Conservation (phyloP, 2,888 invertebrate genomes). For the Hedychridium roseum region DNA sequence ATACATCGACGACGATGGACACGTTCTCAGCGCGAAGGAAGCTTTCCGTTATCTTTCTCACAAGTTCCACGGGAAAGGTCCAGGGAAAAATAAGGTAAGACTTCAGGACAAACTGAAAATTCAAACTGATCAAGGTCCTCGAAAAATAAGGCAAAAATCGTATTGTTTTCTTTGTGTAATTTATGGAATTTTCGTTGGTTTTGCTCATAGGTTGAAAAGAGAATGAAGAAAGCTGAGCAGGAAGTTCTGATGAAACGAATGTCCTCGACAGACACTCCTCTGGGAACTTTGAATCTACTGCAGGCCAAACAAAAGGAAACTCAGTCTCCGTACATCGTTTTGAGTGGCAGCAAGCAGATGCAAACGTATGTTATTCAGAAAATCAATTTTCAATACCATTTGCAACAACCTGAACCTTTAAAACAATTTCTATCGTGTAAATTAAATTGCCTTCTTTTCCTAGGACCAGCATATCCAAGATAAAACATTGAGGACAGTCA, state of each 20-base stretch:
- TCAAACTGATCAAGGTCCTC: no score
- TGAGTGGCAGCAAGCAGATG: slow-evolving; percentile 86
- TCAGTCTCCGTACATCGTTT: slow-evolving; percentile 89
- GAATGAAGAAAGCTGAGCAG: slow-evolving; percentile 92
- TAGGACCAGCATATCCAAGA: slow-evolving; percentile 64
- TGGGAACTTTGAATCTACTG: slow-evolving; percentile 92
- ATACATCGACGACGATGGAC: slow-evolving; percentile 97
- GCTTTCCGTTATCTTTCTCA: slow-evolving; percentile 96
- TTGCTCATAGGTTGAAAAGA: slow-evolving; percentile 86
- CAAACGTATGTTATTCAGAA: slow-evolving; percentile 66
- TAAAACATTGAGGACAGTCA: slow-evolving; percentile 58
- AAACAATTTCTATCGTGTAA: slow-evolving; percentile 3
- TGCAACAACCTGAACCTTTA: slow-evolving; percentile 4
- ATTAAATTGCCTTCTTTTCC: slow-evolving; percentile 33
- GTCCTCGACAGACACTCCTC: slow-evolving; percentile 97
- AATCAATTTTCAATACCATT: slow-evolving; percentile 6
- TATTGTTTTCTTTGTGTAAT: no score
- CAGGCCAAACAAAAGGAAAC: slow-evolving; percentile 96
- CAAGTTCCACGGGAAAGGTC: slow-evolving; percentile 99
- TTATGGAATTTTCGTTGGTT: no score
- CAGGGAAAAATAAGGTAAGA: slow-evolving; percentile 92
- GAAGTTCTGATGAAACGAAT: slow-evolving; percentile 97
- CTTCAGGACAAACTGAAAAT: no score
- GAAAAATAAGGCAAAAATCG: no score
- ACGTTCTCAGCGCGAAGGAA: slow-evolving; percentile 91